Base-by-base conservation (phyloP, 1,140 invertebrate genomes). In the Augochlora pura region DNA sequence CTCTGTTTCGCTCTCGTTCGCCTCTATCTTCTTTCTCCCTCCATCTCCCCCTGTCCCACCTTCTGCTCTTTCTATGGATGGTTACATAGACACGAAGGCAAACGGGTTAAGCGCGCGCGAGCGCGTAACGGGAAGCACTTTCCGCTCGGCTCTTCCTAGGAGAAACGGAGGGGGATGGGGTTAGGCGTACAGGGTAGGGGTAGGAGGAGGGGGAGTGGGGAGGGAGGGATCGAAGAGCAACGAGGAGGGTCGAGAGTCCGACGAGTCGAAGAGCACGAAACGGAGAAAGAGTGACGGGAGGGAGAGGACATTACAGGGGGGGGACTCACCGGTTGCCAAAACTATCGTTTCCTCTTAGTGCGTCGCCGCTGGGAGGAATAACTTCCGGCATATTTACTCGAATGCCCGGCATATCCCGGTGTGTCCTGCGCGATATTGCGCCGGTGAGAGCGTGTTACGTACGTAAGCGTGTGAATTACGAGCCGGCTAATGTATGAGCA, bases 341-440 rank as follows among this genome's bases (percentile, higher is more conserved):
- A 63, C 72, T 68, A 76, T 81, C 79, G 65, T 62, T 77, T 77
- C 74, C 74, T 77, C 60, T 71, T 60, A 81, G 76, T 60, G 60
- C 66, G 49, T 71, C 63, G 63, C 63, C 63, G 27, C 27, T 9
- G 57, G 75, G 68, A 57, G 54, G 69, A 69, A 82, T 78, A 82
- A 82, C 80, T 82, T 78, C 59, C 62, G 76, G 75, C 42, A 60
- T 82, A 82, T 82, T 82, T 82, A 82, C 80, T 78, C 75, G 62
- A 77, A 72, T 60, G 76, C 39, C 32, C 63, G 63, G 52, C 25
- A 54, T 67, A 67, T 32, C 73, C 49, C 25, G 49, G 39, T 66
- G 39, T 66, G 64, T 66, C 52, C 49, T 57, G 52, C 32, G 52
- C 64, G 76, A 77, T 77, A 77, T 77, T 78, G 62, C 76, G 16